Base-by-base conservation (phyloP, 2,797 vertebrate species). In the Anabas testudineus region DNA sequence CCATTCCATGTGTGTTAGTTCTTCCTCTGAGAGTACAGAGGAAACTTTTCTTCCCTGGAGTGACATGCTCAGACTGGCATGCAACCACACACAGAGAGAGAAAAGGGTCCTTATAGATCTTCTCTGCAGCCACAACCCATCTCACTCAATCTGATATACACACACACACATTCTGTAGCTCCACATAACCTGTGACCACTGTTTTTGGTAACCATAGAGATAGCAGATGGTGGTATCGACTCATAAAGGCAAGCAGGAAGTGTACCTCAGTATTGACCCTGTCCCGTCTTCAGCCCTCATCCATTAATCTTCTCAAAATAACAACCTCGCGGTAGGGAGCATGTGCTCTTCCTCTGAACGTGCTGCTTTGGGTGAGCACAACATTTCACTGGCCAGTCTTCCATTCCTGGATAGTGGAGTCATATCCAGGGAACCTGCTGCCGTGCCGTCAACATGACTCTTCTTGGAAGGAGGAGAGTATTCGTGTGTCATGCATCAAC, bases 151-250 rank as follows among this genome's bases (percentile, higher is more conserved):
- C 15, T 46, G 3, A 15, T 19, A 39, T 45, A 10, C 51, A 10
- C 51, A 51, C 37, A 74, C 54, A 58, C 66, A 51, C 56, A 10
- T 18, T 57, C 30, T 47, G 15, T 30, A 28, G 42, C 67, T 70
- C 55, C 36, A 5, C 26, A 64, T 49, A 73, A 78, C 74, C 71
- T 62, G 75, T 53, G 45, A 80, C 77, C 72, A 26, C 66, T 81
- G 78, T 82, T 83, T 84, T 56, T 65, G 71, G 92, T 94, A 72
- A 88, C 90, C 87, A 87, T 91, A 65, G 92, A 43, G 82, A 93
- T 70, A 66, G 45, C 75, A 87, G 86, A 70, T 43, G 82, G 78
- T 76, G 45, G 61, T 89, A 93, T 93, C 74, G 90, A 89, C 84
- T 80, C 69, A 13, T 80, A 66, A 78, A 80, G 73, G 56, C 54